Percentiles rank a stretch among this genome's conserved stretches.
Conservation (phyloP, 2,797 vertebrate genomes). For the Rhinella marina region DNA sequence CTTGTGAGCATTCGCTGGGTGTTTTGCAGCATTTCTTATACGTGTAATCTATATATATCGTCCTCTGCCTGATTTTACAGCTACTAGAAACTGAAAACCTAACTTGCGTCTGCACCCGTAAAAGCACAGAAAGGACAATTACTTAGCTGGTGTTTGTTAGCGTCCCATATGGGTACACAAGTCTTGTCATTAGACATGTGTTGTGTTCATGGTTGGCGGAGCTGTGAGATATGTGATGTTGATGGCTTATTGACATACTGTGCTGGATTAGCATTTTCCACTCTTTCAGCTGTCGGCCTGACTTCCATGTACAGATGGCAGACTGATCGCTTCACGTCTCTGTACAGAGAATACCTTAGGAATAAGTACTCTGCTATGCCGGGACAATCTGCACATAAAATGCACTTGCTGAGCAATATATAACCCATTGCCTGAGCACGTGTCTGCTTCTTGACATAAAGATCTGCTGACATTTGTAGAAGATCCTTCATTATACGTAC, state of each 20-base stretch:
- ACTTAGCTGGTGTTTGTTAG: not conserved
- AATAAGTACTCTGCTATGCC: conserved; percentile 55
- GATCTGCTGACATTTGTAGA: not conserved
- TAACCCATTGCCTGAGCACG: not conserved
- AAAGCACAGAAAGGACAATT: not conserved
- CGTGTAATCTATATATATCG: too few species aligned
- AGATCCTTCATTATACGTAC: not conserved
- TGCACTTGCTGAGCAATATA: not conserved
- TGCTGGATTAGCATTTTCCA: conserved; percentile 22
- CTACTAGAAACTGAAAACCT: not conserved
- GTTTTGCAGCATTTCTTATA: too few species aligned
- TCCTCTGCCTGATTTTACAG: not conserved
- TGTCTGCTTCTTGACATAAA: not conserved
- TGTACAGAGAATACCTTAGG: conserved; percentile 75
- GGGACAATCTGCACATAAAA: not conserved
- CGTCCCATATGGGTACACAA: not conserved
- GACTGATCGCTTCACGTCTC: conserved; percentile 69
- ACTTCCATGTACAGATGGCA: conserved; percentile 67
- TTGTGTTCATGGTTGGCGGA: conserved; percentile 32
- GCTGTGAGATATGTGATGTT: conserved; percentile 15
- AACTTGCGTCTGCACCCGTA: not conserved
- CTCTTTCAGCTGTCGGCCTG: conserved; percentile 35
- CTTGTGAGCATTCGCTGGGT: too few species aligned
- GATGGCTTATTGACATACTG: conserved; percentile 40
- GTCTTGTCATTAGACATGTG: conserved; percentile 35